Evolutionary conservation across 1,140 invertebrate species (phyloP).

Genomic region (Orussus abietinus): DNA sequence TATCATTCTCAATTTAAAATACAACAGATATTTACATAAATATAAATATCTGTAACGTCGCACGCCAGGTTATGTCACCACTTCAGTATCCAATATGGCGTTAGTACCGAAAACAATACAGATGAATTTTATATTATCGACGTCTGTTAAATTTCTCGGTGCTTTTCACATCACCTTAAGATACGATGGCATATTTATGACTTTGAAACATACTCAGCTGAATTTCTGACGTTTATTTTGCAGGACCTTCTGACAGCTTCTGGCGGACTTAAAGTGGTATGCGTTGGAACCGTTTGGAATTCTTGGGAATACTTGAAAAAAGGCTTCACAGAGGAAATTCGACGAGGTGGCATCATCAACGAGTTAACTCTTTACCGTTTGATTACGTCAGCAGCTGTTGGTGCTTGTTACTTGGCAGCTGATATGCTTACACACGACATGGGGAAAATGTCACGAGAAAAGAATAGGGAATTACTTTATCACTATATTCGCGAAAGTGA

Average conservation of each 20-base stretch:
- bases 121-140: too few species aligned
- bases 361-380: conserved; percentile 65
- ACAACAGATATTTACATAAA: too few species aligned
- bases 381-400: conserved; percentile 64
- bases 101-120: too few species aligned
- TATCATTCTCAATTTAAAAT: too few species aligned
- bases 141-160: too few species aligned
- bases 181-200: too few species aligned
- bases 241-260: conserved; percentile 53
- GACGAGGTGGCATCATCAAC: conserved; percentile 46
- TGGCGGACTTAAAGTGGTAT: conserved; percentile 77
- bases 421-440: conserved; percentile 55
- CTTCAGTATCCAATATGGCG: too few species aligned
- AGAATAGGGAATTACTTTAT: conserved; percentile 56
- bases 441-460: conserved; percentile 52
- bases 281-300: conserved; percentile 94
- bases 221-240: conserved; percentile 16
- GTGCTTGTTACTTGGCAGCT: conserved; percentile 72
- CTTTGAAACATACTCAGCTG: too few species aligned
- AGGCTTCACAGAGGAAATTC: conserved; percentile 63
- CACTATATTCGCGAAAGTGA: conserved; percentile 44
- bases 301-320: conserved; percentile 80
- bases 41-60: too few species aligned
- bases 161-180: too few species aligned
- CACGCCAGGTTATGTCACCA: too few species aligned